Conservation (phyloP, 64 coral and sea anemone genomes). For the Actinia tenebrosa region DNA sequence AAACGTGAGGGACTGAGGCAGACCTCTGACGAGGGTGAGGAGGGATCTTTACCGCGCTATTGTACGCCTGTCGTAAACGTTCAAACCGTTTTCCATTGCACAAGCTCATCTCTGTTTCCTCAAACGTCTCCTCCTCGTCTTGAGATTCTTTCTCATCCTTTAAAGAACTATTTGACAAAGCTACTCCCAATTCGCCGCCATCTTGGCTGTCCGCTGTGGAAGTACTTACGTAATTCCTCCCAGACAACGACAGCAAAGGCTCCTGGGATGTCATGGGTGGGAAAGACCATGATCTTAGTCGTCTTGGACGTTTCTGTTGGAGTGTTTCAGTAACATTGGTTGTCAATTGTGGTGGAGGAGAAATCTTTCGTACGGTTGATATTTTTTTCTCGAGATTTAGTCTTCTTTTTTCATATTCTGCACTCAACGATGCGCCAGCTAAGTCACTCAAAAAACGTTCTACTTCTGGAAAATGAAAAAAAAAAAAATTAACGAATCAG, state of each 20-base stretch:
- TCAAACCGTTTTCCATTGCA: not conserved
- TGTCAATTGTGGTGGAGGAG: not conserved
- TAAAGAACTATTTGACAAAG: not conserved
- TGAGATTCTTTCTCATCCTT: not conserved
- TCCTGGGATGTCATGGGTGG: not conserved
- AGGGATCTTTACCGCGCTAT: not conserved
- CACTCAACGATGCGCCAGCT: not conserved
- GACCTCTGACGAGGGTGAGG: not conserved
- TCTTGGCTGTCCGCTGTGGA: not conserved
- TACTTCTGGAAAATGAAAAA: not conserved
- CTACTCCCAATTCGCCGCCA: not conserved
- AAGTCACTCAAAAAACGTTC: constrained; percentile 7
- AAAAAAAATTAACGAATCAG: not conserved
- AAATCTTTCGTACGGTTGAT: not conserved
- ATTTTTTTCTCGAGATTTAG: constrained; percentile 13
- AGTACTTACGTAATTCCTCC: not conserved
- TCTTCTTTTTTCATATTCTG: constrained; percentile 10
- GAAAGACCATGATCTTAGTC: not conserved
- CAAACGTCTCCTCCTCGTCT: not conserved
- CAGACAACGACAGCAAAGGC: not conserved
- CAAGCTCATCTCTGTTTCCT: not conserved
- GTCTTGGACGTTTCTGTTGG: not conserved
- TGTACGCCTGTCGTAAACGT: constrained; percentile 1
- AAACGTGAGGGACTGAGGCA: not conserved
- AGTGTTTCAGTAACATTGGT: not conserved